Evolutionary conservation across 2,888 invertebrate species (phyloP).

Genomic region (Oxytorus armatus): DNA sequence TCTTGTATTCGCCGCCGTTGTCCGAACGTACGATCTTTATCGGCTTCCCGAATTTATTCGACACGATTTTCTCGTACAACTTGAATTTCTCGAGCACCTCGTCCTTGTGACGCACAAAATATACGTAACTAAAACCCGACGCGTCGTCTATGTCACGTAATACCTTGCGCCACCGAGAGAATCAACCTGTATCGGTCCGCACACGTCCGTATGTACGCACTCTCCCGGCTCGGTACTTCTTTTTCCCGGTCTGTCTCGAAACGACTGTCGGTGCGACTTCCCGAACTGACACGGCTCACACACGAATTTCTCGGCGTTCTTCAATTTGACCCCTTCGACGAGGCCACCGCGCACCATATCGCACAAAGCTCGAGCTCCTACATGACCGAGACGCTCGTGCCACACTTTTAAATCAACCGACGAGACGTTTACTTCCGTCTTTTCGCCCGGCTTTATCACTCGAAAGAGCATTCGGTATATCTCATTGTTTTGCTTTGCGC

Average conservation of each 20-base stretch:
- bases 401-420: slow-evolving; percentile 31
- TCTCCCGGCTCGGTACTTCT: slow-evolving; percentile 46
- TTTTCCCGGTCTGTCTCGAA: slow-evolving; percentile 33
- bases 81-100: slow-evolving; percentile 65
- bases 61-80: slow-evolving; percentile 33
- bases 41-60: slow-evolving; percentile 45
- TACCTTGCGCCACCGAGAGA: slow-evolving; percentile 59
- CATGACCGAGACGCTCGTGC: slow-evolving; percentile 57
- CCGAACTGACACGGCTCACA: slow-evolving; percentile 58
- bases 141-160: slow-evolving; percentile 63
- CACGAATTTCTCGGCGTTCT: slow-evolving; percentile 34
- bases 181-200: slow-evolving; percentile 43
- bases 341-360: slow-evolving; percentile 31
- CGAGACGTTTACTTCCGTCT: slow-evolving; percentile 27
- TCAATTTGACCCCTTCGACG: slow-evolving; percentile 53
- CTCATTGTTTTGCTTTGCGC: slow-evolving; percentile 35
- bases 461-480: slow-evolving; percentile 57
- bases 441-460: not conserved
- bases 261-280: slow-evolving; percentile 54
- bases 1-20: slow-evolving; percentile 65
- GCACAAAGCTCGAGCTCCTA: slow-evolving; percentile 28
- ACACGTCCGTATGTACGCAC: slow-evolving; percentile 49
- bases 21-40: slow-evolving; percentile 62
- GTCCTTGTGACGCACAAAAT: slow-evolving; percentile 65
- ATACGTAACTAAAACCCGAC: slow-evolving; percentile 56